Percentiles rank a stretch among this genome's conserved stretches.
These are phyloP conservation scores for Nematopogon swammerdamellus DNA, from an alignment of 2,888 invertebrate species.

Conservation along the genomic window DNA sequence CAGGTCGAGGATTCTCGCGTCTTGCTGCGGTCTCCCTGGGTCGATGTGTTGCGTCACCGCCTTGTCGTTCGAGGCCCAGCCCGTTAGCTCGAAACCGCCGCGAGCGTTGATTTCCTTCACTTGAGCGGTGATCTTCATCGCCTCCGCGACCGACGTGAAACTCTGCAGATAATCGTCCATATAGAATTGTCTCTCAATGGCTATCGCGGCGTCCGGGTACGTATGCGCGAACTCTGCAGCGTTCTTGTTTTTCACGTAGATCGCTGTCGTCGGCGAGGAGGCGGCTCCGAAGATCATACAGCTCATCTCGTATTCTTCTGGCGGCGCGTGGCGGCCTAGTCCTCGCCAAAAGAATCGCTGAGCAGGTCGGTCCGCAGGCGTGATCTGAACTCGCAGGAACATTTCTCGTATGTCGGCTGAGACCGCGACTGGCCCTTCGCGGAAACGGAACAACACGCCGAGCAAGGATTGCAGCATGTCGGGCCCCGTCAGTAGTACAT, in stretches of 20 bases:
- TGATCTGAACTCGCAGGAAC: constrained; percentile 9
- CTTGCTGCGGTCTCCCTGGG: neutral
- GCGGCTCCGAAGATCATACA: constrained; percentile 14
- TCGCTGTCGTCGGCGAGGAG: constrained; percentile 10
- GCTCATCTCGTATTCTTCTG: constrained; percentile 13
- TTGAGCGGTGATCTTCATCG: constrained; percentile 7
- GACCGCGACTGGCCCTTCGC: constrained; percentile 9
- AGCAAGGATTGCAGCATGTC: constrained; percentile 10
- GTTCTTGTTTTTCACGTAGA: constrained; percentile 16
- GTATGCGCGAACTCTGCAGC: constrained; percentile 9
- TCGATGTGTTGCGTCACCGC: neutral
- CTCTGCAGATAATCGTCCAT: constrained; percentile 18
- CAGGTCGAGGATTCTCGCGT: constrained; percentile 3
- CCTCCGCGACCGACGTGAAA: constrained; percentile 11
- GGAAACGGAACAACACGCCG: constrained; percentile 11
- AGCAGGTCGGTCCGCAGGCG: constrained; percentile 4
- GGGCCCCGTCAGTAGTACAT: constrained; percentile 11
- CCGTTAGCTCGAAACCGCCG: constrained; percentile 13
- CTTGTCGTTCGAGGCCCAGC: constrained; percentile 9
- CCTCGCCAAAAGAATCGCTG: constrained; percentile 10
- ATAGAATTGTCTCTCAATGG: constrained; percentile 16
- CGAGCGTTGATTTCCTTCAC: constrained; percentile 8
- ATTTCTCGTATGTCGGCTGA: constrained; percentile 11
- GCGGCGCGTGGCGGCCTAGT: constrained; percentile 1
- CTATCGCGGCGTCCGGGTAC: constrained; percentile 13